These are phyloP conservation scores for Cuniculus paca DNA, from an alignment of 2,797 vertebrate species.

Conservation along the genomic window DNA sequence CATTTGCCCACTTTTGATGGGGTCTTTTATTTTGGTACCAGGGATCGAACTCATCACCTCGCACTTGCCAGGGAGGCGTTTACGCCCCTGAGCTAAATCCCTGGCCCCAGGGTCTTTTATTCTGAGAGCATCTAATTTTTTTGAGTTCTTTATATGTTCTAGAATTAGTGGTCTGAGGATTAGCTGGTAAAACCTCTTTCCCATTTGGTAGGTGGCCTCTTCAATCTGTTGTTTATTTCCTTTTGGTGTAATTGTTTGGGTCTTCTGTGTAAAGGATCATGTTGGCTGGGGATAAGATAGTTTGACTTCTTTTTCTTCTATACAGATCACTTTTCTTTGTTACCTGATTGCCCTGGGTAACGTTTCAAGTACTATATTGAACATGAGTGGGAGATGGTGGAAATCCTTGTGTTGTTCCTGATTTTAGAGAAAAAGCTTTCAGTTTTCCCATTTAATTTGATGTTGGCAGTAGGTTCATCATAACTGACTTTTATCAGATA, in stretches of 20 bases:
- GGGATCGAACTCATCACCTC: too few relatives aligned
- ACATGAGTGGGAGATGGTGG: background rate
- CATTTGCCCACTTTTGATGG: background rate
- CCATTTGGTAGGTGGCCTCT: background rate
- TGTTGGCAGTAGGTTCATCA: background rate
- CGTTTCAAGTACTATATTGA: background rate
- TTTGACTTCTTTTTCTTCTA: background rate
- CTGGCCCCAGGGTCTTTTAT: background rate
- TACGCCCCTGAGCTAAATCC: too few relatives aligned
- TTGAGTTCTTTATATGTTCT: background rate
- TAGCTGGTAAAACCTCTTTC: background rate
- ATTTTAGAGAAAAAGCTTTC: background rate
- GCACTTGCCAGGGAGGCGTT: too few relatives aligned
- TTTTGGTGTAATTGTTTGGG: background rate
- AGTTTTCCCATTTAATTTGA: background rate
- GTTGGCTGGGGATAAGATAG: background rate
- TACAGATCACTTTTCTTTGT: background rate
- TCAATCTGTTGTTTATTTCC: background rate
- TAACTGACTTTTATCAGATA: background rate
- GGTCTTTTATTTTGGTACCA: background rate
- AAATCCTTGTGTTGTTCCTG: background rate
- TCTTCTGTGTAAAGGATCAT: background rate
- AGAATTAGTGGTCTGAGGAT: background rate
- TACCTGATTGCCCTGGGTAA: background rate
- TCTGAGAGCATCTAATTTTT: background rate